Evolutionary conservation across 2,113 vertebrate species (phyloP).

Genomic region (Python bivittatus): DNA sequence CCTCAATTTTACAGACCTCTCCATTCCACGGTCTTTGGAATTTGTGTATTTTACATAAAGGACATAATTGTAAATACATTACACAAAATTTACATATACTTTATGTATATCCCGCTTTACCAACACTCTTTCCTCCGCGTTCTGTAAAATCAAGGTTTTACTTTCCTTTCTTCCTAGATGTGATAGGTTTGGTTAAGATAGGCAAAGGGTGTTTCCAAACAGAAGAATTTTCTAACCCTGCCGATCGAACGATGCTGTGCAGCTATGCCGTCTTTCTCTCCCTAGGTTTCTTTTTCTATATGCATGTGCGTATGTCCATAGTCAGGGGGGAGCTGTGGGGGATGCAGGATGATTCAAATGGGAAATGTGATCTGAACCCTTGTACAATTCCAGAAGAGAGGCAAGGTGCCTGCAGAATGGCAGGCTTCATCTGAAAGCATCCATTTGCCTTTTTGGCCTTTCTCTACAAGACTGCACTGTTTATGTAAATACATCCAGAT

Average conservation of each 20-base stretch:
- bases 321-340: background rate
- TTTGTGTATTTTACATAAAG: background rate
- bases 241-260: background rate
- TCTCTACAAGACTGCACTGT: slow-evolving; percentile 72
- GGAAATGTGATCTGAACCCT: background rate
- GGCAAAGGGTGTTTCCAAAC: slow-evolving; percentile 11
- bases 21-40: background rate
- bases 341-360: background rate
- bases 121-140: background rate
- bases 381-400: background rate
- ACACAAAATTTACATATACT: background rate
- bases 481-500: slow-evolving; percentile 77
- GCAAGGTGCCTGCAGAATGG: background rate
- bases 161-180: slow-evolving; percentile 52
- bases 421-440: background rate
- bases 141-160: background rate
- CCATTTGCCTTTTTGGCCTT: background rate
- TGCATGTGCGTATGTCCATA: background rate
- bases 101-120: background rate
- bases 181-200: slow-evolving; percentile 62
- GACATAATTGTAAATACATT: background rate
- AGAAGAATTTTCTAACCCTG: background rate
- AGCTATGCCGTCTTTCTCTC: background rate
- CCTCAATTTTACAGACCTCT: background rate
- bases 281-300: background rate